Base-by-base conservation (phyloP, 2,113 vertebrate genomes). In the Budorcas taxicolor region DNA sequence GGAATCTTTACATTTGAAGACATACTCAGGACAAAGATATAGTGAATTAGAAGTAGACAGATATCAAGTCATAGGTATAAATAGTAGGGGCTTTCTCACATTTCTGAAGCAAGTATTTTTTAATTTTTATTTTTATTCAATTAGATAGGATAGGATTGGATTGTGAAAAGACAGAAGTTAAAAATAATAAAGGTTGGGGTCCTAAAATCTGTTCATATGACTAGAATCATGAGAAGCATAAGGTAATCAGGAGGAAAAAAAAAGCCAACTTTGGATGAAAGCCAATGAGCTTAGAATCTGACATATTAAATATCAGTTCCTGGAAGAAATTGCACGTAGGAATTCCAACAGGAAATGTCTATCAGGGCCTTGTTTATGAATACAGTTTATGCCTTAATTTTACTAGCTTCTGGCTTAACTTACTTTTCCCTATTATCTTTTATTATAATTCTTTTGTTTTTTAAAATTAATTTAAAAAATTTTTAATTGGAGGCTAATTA, bases 351-450 rank as follows among this genome's bases (percentile, higher is more conserved):
- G 88, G 92, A 92, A 90, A 53, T 78, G 62, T 83, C 81, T 82
- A 40, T 78, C 74, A 64, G 47, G 21, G 17, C 57, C 23, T 88
- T 71, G 8, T 58, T 83, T 83, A 67, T 23, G 47, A 67, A 84
- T 36, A 53, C 27, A 86, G 50, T 40, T 76, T 94, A 47, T 82
- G 43, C 29, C 67, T 92, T 90, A 94, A 92, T 23, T 87, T 94
- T 29, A 94, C 67, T 83, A 64, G 67, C 27, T 80, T 50, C 45
- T 92, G 31, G 16, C 40, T 90, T 94, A 33, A 85, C 57, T 92
- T 89, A 50, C 11, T 85, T 94, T 96, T 83, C 93, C 53, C 55
- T 87, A 53, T 85, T 90, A 94, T 81, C 57, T 82, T 96, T 74
- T 95, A 15, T 93, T 88, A 29, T 86, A 36, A 19, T 91, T 74